phyloP scores from a whole-genome alignment of 2,797 vertebrate genomes.

The Aldrovandia affinis region DNA sequence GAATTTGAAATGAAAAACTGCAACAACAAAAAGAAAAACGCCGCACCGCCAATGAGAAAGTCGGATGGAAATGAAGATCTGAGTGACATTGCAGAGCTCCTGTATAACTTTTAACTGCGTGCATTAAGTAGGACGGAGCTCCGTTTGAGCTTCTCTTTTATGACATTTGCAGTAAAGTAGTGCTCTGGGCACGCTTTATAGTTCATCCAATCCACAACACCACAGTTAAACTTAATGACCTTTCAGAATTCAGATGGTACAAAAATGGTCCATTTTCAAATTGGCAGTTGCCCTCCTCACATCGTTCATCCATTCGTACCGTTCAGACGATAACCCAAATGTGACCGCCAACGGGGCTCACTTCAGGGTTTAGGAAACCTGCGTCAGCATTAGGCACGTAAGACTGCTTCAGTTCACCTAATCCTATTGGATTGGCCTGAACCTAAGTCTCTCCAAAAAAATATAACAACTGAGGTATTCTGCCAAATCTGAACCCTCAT shows the following conservation, averaged over 20 bases:
- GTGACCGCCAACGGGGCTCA: background rate
- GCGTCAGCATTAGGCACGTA: background rate
- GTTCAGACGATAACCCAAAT: background rate
- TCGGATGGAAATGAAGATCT: background rate
- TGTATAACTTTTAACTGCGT: background rate
- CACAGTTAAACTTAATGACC: background rate
- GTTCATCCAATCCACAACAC: background rate
- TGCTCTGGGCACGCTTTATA: background rate
- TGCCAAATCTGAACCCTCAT: too few relatives aligned
- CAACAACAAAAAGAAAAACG: background rate
- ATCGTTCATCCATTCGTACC: background rate
- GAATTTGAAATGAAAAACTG: too few relatives aligned
- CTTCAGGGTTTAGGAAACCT: background rate
- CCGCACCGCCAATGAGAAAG: background rate
- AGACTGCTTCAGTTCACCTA: background rate
- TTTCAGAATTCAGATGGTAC: background rate
- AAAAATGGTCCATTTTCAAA: background rate
- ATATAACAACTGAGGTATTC: too few relatives aligned
- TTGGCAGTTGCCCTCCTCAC: background rate
- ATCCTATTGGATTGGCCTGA: background rate
- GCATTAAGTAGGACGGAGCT: background rate
- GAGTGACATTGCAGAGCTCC: background rate
- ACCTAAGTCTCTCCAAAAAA: too few relatives aligned
- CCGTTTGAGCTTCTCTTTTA: background rate
- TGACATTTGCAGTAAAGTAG: background rate